Percentiles rank a stretch among this genome's conserved stretches.
Conservation (phyloP, 2,888 invertebrate genomes). For the Nomada lathburiana region DNA sequence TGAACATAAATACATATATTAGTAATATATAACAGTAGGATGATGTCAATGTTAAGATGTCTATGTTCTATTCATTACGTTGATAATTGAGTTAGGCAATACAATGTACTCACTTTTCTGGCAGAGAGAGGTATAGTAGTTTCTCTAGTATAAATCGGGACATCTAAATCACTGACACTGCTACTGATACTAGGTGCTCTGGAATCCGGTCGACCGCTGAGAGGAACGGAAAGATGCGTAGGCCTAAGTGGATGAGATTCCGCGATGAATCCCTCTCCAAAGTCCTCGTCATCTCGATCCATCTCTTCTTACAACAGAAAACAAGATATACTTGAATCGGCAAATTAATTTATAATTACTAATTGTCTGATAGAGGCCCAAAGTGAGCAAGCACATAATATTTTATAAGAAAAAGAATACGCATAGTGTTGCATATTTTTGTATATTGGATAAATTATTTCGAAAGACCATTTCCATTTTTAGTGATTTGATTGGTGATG, state of each 20-base stretch:
- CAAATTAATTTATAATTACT: background rate
- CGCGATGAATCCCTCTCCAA: conserved; percentile 86
- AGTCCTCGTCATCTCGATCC: conserved; percentile 83
- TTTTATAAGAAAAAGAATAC: background rate
- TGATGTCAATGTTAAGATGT: background rate
- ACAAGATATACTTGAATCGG: background rate
- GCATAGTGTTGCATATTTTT: background rate
- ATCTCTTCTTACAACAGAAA: conserved; percentile 60
- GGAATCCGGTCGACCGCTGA: conserved; percentile 78
- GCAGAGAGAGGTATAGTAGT: conserved; percentile 80
- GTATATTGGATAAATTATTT: background rate
- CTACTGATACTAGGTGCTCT: conserved; percentile 86
- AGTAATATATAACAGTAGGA: background rate
- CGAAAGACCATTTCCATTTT: background rate
- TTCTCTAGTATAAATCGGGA: conserved; percentile 86
- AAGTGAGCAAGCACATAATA: too few relatives aligned
- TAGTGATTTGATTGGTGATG: background rate
- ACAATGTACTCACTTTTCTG: conserved; percentile 72
- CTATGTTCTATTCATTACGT: too few relatives aligned
- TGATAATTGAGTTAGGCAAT: background rate
- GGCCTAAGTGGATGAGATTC: conserved; percentile 86
- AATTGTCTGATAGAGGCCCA: background rate
- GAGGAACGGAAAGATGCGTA: conserved; percentile 85
- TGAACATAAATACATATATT: background rate
- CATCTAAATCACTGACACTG: conserved; percentile 86